Evolutionary conservation across 2,888 invertebrate species (phyloP).

Genomic region (Drosophila kanekoi): DNA sequence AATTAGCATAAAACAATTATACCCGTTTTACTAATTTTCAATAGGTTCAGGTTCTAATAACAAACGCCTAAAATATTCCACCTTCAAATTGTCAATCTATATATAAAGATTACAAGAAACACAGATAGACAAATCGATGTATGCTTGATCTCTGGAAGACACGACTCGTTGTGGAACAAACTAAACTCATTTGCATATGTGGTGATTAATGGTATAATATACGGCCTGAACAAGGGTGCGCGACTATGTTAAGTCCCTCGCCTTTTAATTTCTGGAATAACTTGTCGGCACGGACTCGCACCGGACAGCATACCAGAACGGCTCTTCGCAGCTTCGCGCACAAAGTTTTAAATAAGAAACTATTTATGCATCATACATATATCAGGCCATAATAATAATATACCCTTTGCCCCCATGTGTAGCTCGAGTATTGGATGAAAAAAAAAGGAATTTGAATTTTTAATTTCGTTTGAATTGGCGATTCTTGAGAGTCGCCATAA

Average conservation of each 20-base stretch:
- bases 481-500: slow-evolving; percentile 53
- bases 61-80: background rate
- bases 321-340: background rate
- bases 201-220: slow-evolving; percentile 46
- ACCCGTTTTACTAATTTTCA: no score
- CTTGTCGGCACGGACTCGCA: slow-evolving; percentile 23
- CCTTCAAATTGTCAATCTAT: background rate
- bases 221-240: slow-evolving; percentile 19
- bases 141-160: slow-evolving; percentile 26
- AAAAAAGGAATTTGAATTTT: slow-evolving; percentile 66
- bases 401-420: slow-evolving; percentile 17
- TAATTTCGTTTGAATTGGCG: slow-evolving; percentile 44
- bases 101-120: slow-evolving; percentile 21
- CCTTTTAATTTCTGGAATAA: slow-evolving; percentile 39
- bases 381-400: background rate
- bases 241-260: slow-evolving; percentile 18
- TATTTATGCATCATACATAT: slow-evolving; percentile 8
- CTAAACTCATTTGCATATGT: slow-evolving; percentile 48
- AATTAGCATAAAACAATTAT: no score
- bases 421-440: background rate
- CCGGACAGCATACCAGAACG: no score
- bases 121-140: background rate
- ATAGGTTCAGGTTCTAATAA: background rate
- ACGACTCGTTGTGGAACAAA: slow-evolving; percentile 36
- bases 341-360: background rate